Base-by-base conservation (phyloP, 2,113 vertebrate genomes). In the Eupsittula cactorum region DNA sequence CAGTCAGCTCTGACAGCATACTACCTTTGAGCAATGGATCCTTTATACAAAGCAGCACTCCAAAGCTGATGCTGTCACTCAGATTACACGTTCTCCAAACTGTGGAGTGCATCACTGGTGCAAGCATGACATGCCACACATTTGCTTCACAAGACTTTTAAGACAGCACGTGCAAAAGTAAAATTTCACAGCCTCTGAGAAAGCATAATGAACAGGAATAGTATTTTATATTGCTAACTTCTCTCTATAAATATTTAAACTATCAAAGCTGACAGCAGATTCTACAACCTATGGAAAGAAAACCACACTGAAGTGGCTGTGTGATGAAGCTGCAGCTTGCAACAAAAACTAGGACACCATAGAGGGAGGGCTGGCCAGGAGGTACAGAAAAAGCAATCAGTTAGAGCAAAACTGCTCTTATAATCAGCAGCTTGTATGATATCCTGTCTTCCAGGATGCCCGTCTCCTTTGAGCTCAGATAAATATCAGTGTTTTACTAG, bases 121-220 rank as follows among this genome's bases (percentile, higher is more conserved):
- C 44, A 50, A 80, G 31, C 33, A 21, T 7, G 41, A 35, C 29
- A 13, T 2, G 44, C 41, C 55, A 71, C 1, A 0, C 3, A 7
- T 39, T 37, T 53, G 46, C 25, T 33, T 18, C 25, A 13, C 20
- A 33, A 35, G 52, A 33, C 50, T 78, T 88, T 52, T 59, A 25
- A 57, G 21, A 60, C 2, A 50, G 37, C 13, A 46, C 10, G 9
- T 2, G 9, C 14, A 77, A 39, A 70, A 78, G 53, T n/a, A 53
- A 55, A 75, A 39, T 29, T 64, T 55, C 63, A 78, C 2, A 69
- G 82, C 9, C n/a, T 35, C 17, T 75, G 18, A 87, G 13, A 84
- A 59, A 85, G 31, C 11, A 27, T 2, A 2, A 69, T 7, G 25
- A 91, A 78, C 11, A 88, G 12, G 67, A 80, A 59, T 29, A 28